A percentile compares a stretch with the other conserved stretches of the same genome.
phyloP scores from a whole-genome alignment of 2,113 vertebrate genomes.

The Cavia porcellus region DNA sequence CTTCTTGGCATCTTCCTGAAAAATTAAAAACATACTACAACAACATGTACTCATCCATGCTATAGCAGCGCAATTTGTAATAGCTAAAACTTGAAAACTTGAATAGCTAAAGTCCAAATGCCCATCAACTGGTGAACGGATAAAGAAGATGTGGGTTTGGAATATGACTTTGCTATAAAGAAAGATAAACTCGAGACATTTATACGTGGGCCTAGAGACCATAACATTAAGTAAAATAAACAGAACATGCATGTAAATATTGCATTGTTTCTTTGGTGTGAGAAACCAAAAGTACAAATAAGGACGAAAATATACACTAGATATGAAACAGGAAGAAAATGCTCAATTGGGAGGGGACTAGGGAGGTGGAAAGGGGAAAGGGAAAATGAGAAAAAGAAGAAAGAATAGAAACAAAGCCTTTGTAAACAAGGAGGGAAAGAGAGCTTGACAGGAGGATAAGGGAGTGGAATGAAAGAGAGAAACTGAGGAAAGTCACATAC shows the following conservation, averaged over 20 bases:
- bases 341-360: neutral
- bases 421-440: neutral
- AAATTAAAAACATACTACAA: neutral
- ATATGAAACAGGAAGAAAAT: neutral
- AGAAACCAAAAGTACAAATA: neutral
- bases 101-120: neutral
- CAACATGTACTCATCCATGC: neutral
- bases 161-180: neutral
- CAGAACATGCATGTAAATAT: neutral
- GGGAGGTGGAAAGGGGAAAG: neutral
- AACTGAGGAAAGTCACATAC: neutral
- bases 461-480: neutral
- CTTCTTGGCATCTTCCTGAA: neutral
- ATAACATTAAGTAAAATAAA: no score
- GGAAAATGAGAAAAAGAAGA: neutral
- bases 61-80: neutral
- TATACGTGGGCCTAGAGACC: neutral
- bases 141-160: neutral
- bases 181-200: neutral
- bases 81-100: neutral
- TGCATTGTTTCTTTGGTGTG: neutral
- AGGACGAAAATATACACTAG: neutral
- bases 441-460: neutral
- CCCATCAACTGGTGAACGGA: neutral
- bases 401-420: neutral